phyloP scores from a whole-genome alignment of 2,888 invertebrate genomes.

The Dorcus hopei region DNA sequence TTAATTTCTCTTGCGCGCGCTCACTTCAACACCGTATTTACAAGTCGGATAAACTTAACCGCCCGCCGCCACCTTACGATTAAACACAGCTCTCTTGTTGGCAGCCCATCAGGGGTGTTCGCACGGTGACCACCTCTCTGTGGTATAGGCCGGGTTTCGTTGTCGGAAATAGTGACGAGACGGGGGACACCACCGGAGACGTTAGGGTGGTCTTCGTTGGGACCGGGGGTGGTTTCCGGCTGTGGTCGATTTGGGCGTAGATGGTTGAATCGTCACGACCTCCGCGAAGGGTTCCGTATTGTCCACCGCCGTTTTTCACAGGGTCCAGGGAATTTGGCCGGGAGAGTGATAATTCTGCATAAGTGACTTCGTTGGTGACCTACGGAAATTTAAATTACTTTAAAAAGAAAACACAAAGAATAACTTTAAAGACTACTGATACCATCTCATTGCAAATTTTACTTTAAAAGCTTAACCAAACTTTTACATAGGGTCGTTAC shows the following conservation, averaged over 20 bases:
- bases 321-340: slow-evolving; percentile 54
- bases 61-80: slow-evolving; percentile 21
- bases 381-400: slow-evolving; percentile 16
- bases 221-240: slow-evolving; percentile 51
- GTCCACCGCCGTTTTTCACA: slow-evolving; percentile 44
- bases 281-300: slow-evolving; percentile 43
- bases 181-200: slow-evolving; percentile 51
- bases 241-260: slow-evolving; percentile 73
- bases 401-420: not conserved
- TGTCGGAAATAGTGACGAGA: slow-evolving; percentile 44
- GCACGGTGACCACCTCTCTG: slow-evolving; percentile 67
- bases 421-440: no score
- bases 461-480: no score
- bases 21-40: not conserved
- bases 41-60: no score
- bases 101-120: slow-evolving; percentile 68
- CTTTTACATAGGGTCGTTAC: no score
- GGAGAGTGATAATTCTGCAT: slow-evolving; percentile 59
- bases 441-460: no score
- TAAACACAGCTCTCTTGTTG: slow-evolving; percentile 69
- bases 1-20: slow-evolving; percentile 7
- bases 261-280: slow-evolving; percentile 63
- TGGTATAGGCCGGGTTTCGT: slow-evolving; percentile 50
- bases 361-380: slow-evolving; percentile 57
- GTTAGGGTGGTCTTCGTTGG: slow-evolving; percentile 43